Evolutionary conservation across 1,140 invertebrate genomes (phyloP).

Genomic region (Drosophila santomea): DNA sequence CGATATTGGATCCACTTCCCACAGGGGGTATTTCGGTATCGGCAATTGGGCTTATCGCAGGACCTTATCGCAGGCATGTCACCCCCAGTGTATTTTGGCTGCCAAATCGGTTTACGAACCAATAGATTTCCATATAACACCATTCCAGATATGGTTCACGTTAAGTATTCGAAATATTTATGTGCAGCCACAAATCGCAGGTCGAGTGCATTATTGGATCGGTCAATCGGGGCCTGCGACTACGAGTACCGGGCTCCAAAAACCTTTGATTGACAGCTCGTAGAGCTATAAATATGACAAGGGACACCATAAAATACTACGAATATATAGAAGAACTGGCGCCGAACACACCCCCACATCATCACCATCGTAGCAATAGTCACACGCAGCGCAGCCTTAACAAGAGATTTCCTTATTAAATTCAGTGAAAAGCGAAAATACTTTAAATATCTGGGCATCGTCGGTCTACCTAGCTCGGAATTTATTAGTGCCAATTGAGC

Average conservation of each 20-base stretch:
- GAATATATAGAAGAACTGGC: conserved; percentile 18
- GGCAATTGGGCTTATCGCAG: conserved; percentile 20
- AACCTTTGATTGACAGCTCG: conserved; percentile 51
- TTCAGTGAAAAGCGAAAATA: conserved; percentile 54
- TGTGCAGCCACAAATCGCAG: conserved; percentile 45
- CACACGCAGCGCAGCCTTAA: conserved; percentile 54
- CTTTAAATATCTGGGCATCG: conserved; percentile 41
- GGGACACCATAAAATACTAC: conserved; percentile 16
- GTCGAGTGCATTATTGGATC: conserved; percentile 50
- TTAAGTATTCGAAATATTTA: conserved; percentile 39
- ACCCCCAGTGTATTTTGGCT: conserved; percentile 46
- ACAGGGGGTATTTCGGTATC: conserved; percentile 13
- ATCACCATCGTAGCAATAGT: neutral
- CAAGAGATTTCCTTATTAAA: conserved; percentile 80
- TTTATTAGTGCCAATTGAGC: conserved; percentile 75
- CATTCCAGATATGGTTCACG: conserved; percentile 50
- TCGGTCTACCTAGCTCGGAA: conserved; percentile 38
- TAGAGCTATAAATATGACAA: conserved; percentile 36
- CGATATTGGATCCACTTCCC: conserved; percentile 17
- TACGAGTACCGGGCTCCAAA: conserved; percentile 19
- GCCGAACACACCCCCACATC: conserved; percentile 21
- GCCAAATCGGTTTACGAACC: conserved; percentile 62
- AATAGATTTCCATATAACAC: conserved; percentile 51
- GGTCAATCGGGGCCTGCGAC: conserved; percentile 15
- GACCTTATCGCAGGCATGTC: conserved; percentile 57